Percentiles rank a stretch among this genome's conserved stretches.
Conservation (phyloP, 1,140 invertebrate species). For the Drosophila nebulosa region DNA sequence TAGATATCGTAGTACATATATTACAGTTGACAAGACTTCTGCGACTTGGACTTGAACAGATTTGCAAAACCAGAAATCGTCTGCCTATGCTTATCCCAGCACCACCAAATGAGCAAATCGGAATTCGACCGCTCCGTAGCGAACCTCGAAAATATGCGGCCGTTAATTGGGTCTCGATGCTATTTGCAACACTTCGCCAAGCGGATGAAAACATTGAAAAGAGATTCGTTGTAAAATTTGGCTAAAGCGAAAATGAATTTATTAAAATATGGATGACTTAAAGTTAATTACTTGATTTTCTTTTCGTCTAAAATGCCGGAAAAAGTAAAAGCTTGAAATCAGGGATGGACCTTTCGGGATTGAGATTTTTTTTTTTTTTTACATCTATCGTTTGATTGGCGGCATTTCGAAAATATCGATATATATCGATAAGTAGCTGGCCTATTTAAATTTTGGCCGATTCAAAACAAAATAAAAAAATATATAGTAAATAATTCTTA, state of each 20-base stretch:
- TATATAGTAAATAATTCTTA: background rate
- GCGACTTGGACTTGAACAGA: constrained; percentile 54
- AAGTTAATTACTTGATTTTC: constrained; percentile 34
- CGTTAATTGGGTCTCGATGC: constrained; percentile 52
- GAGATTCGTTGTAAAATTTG: constrained; percentile 1
- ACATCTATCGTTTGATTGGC: no score
- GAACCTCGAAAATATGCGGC: constrained; percentile 71
- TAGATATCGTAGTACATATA: constrained; percentile 42
- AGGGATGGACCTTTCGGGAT: no score
- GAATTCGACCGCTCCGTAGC: constrained; percentile 32
- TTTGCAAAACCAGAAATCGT: constrained; percentile 58
- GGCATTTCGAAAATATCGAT: no score
- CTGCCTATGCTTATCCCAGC: constrained; percentile 36
- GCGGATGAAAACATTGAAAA: constrained; percentile 53
- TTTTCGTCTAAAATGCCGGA: constrained; percentile 3
- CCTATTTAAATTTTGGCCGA: background rate
- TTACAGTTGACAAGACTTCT: constrained; percentile 64
- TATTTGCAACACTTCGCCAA: constrained; percentile 47
- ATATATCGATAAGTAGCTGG: no score
- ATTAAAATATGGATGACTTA: constrained; percentile 21
- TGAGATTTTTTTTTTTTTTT: no score
- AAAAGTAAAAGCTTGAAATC: background rate
- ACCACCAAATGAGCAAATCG: constrained; percentile 36
- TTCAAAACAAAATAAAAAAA: background rate
- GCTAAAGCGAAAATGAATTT: constrained; percentile 19